Evolutionary conservation across 2,113 vertebrate species (phyloP), one percentile per base, ranked within the genome.

Genomic region (Anolis sagrei): DNA sequence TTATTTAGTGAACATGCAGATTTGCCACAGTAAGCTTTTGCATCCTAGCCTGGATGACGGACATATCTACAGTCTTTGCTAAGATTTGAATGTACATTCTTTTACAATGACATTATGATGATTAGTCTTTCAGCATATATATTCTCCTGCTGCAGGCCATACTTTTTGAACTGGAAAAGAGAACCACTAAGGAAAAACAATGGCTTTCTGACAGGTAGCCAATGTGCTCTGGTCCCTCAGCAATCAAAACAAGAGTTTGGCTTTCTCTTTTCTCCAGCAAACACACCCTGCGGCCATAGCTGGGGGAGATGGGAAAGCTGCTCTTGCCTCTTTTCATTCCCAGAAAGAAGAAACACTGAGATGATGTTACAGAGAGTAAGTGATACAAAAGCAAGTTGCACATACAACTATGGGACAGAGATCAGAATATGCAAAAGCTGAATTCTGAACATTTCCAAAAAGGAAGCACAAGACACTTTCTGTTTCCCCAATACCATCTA

Each of bases 1-100:
- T 92, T 93, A 88, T 85, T 90, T 83, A 92, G 81, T 86, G 82
- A 83, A 88, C 66, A 80, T 0, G 44, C 19, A 0, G 85, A 79
- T 83, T 88, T 84, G 78, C 86, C 83, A 90, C 70, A 78, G 66
- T 79, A 19, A 89, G 87, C 88, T 93, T 76, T 89, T 88, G 69
- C 83, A 49, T 83, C 83, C 64, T 84, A 86, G 77, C 74, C 91
- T 74, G n/a, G 76, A 0, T 27, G 83, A 72, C 83, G 88, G 72
- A 89, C 81, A 48, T 86, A 89, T n/a, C n/a, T 0, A 82, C 80
- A 91, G 74, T 27, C 49, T 89, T 92, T 89, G 85, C 77, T 85
- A 70, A 89, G 34, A 66, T 66, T n/a, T 4, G 0, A 81, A 86
- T 87, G 81, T 76, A 85, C 77, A 54, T 88, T 85, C 25, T 1